Conservation (phyloP, 2,888 invertebrate species). For the Drosophila rellima region DNA sequence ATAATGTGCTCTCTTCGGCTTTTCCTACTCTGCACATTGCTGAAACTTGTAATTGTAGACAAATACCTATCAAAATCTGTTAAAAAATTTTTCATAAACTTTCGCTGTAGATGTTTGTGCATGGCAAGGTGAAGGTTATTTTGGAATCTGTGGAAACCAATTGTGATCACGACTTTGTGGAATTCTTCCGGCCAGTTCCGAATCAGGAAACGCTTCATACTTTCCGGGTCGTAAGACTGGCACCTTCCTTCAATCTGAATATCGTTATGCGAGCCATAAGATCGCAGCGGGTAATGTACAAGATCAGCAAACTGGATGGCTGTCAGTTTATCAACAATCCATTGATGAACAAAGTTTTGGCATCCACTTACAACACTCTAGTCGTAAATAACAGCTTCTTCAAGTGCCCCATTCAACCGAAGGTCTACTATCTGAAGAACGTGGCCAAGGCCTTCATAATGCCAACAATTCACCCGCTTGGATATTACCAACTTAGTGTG, state of each 20-base stretch:
- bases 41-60: background rate
- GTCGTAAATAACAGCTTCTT: slow-evolving; percentile 46
- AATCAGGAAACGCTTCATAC: slow-evolving; percentile 12
- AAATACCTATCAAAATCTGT: background rate
- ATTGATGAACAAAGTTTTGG: slow-evolving; percentile 35
- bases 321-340: slow-evolving; percentile 46
- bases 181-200: slow-evolving; percentile 30
- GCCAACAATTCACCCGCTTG: slow-evolving; percentile 22
- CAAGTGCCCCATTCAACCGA: slow-evolving; percentile 47
- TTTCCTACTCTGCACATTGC: slow-evolving; percentile 9
- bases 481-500: slow-evolving; percentile 27
- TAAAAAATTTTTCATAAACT: background rate
- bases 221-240: slow-evolving; percentile 32
- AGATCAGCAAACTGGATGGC: slow-evolving; percentile 35
- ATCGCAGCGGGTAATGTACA: slow-evolving; percentile 32
- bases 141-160: slow-evolving; percentile 32
- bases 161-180: slow-evolving; percentile 48
- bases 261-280: slow-evolving; percentile 10
- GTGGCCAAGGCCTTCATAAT: background rate
- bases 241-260: slow-evolving; percentile 16
- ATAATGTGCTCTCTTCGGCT: slow-evolving; percentile 14
- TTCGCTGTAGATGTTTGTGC: slow-evolving; percentile 8
- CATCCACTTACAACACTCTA: slow-evolving; percentile 16
- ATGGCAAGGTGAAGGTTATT: slow-evolving; percentile 2
- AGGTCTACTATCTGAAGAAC: slow-evolving; percentile 42